Evolutionary conservation across 2,797 vertebrate genomes (phyloP).

Genomic region (Pyrocephalus nanus): DNA sequence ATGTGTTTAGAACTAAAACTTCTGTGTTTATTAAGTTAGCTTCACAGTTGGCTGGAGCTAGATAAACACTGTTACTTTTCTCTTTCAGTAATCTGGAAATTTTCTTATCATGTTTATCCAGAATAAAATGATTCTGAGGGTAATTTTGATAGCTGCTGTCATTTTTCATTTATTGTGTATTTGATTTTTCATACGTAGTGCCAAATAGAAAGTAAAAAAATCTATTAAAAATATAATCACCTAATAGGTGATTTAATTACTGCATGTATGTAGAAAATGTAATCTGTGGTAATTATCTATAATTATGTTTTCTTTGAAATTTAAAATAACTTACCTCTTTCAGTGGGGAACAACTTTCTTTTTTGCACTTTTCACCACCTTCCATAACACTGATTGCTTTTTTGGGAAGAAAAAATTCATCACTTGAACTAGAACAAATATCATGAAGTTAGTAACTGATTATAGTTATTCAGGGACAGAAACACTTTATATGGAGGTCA

Average conservation of each 20-base stretch:
- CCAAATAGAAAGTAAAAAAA: conserved; percentile 41
- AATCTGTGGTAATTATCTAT: conserved; percentile 56
- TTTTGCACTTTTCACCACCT: conserved; percentile 43
- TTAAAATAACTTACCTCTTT: conserved; percentile 60
- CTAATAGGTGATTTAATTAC: conserved; percentile 64
- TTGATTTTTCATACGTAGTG: conserved; percentile 12
- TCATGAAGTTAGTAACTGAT: not conserved
- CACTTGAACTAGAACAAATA: not conserved
- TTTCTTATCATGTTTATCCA: conserved; percentile 1
- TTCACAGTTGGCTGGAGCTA: not conserved
- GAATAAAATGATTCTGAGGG: conserved; percentile 7
- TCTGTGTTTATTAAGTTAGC: not conserved
- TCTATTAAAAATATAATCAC: conserved; percentile 25
- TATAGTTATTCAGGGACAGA: not conserved
- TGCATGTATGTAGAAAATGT: conserved; percentile 64
- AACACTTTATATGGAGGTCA: not conserved
- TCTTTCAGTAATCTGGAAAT: not conserved
- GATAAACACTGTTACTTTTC: not conserved
- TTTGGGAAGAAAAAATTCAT: not conserved
- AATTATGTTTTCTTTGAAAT: conserved; percentile 66
- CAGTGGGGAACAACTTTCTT: not conserved
- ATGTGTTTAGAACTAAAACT: not conserved
- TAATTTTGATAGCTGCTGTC: conserved; percentile 40
- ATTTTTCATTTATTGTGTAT: conserved; percentile 30
- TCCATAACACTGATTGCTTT: not conserved